phyloP scores from a whole-genome alignment of 2,888 invertebrate species.

The Tetragonisca angustula region DNA sequence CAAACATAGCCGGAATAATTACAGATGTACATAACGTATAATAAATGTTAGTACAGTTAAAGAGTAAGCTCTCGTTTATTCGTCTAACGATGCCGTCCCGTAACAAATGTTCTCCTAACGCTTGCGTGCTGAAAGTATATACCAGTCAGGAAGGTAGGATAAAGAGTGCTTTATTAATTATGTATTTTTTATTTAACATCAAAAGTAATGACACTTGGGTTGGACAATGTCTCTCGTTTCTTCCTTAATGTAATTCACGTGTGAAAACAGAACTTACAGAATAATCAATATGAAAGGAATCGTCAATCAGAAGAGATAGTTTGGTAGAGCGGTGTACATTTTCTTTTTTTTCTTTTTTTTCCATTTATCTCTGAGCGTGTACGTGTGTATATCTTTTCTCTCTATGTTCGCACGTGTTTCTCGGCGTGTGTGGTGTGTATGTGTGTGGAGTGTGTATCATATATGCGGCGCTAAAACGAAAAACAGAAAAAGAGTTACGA shows the following conservation, averaged over 20 bases:
- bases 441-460: slow-evolving; percentile 62
- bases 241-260: slow-evolving; percentile 75
- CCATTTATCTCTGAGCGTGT: slow-evolving; percentile 61
- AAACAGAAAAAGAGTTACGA: slow-evolving; percentile 74
- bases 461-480: slow-evolving; percentile 76
- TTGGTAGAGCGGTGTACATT: slow-evolving; percentile 76
- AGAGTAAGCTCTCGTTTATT: slow-evolving; percentile 1
- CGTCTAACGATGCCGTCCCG: neutral
- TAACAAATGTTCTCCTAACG: neutral
- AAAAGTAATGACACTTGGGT: slow-evolving; percentile 84
- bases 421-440: slow-evolving; percentile 50
- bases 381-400: slow-evolving; percentile 49
- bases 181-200: slow-evolving; percentile 84
- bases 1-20: slow-evolving; percentile 39
- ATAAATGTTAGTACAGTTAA: slow-evolving; percentile 47
- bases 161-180: slow-evolving; percentile 77
- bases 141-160: slow-evolving; percentile 53
- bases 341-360: slow-evolving; percentile 60
- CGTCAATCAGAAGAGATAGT: slow-evolving; percentile 80
- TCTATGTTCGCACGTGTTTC: slow-evolving; percentile 50
- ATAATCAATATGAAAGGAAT: slow-evolving; percentile 82
- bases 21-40: slow-evolving; percentile 50
- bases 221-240: slow-evolving; percentile 83
- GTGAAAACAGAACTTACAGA: slow-evolving; percentile 82
- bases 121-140: slow-evolving; percentile 12